Evolutionary conservation across 2,888 invertebrate genomes (phyloP).

Genomic region (Abrostola tripartita): DNA sequence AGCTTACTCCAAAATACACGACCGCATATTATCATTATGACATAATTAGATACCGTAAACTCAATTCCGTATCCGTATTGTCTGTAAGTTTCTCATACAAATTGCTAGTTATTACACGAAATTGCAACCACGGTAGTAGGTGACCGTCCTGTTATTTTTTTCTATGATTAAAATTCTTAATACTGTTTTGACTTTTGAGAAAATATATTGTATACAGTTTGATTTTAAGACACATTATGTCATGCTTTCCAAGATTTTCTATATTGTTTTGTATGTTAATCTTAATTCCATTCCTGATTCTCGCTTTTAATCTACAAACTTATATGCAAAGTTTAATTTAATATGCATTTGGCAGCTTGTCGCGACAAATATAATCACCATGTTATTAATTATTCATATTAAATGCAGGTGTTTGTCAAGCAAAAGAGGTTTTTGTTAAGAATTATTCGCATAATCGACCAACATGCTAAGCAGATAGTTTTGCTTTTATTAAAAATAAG

Average conservation of each 20-base stretch:
- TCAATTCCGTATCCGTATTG: constrained; percentile 79
- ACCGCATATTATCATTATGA: constrained; percentile 66
- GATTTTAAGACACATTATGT: too few relatives aligned
- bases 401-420: constrained; percentile 41
- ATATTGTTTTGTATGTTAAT: too few relatives aligned
- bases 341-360: constrained; percentile 11
- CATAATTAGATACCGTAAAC: constrained; percentile 80
- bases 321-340: constrained; percentile 2
- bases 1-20: constrained; percentile 55
- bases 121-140: constrained; percentile 71
- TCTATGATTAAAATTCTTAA: constrained; percentile 33
- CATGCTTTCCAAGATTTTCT: too few relatives aligned
- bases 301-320: background rate
- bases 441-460: constrained; percentile 50
- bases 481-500: constrained; percentile 49
- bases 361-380: constrained; percentile 19
- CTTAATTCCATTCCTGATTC: background rate
- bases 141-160: constrained; percentile 67
- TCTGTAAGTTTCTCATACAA: constrained; percentile 77
- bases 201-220: too few relatives aligned
- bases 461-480: constrained; percentile 47
- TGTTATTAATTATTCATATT: constrained; percentile 30
- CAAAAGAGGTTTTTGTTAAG: constrained; percentile 26
- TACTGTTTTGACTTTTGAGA: constrained; percentile 16
- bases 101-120: constrained; percentile 79